These are phyloP conservation scores for Petrophora chlorosata DNA, from an alignment of 2,888 invertebrate genomes.

Conservation along the genomic window DNA sequence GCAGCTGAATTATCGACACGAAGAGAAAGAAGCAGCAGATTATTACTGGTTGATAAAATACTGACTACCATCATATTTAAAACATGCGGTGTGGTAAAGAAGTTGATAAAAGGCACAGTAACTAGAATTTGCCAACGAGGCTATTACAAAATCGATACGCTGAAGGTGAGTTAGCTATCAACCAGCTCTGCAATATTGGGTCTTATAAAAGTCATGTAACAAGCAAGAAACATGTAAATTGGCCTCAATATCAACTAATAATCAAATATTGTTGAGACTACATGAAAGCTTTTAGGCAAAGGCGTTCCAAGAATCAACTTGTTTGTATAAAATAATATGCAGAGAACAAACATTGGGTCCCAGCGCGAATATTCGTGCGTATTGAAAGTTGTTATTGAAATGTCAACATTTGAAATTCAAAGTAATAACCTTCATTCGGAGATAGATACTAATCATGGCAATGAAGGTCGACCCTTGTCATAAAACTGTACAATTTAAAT, in stretches of 20 bases:
- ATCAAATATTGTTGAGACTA: background rate
- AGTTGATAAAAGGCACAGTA: background rate
- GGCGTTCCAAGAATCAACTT: slow-evolving; percentile 4
- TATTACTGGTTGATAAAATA: too few species aligned
- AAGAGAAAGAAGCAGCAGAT: too few species aligned
- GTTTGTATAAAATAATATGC: slow-evolving; percentile 13
- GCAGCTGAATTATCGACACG: too few species aligned
- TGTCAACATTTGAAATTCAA: slow-evolving; percentile 42
- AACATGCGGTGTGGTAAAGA: too few species aligned
- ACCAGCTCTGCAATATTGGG: too few species aligned
- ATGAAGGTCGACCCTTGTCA: slow-evolving; percentile 57
- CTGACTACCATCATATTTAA: too few species aligned
- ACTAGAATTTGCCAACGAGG: slow-evolving; percentile 1
- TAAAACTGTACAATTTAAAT: slow-evolving; percentile 66
- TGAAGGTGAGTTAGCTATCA: too few species aligned
- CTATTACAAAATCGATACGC: slow-evolving; percentile 9
- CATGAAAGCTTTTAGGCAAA: slow-evolving; percentile 15
- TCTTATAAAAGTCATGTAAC: too few species aligned
- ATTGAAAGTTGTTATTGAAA: slow-evolving; percentile 29
- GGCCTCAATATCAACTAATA: too few species aligned
- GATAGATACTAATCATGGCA: slow-evolving; percentile 52
- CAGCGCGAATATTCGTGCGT: slow-evolving; percentile 6
- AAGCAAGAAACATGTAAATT: too few species aligned
- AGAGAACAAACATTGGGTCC: background rate
- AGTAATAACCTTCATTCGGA: slow-evolving; percentile 40